Conservation (phyloP, 2,113 vertebrate genomes). For the Oceanites oceanicus region DNA sequence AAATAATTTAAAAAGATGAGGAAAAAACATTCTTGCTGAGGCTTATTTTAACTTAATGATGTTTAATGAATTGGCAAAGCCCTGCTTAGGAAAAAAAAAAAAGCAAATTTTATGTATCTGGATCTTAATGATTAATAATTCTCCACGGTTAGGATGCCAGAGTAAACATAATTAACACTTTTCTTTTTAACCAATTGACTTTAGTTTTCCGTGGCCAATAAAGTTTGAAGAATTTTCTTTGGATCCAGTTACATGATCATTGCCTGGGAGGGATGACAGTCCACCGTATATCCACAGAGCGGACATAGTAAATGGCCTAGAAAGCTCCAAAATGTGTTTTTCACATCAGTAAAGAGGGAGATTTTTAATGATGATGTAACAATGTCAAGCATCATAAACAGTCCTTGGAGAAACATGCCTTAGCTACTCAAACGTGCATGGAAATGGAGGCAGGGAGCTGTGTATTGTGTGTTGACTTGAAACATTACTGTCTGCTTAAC, state of each 20-base stretch:
- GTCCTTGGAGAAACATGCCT: conserved; percentile 12
- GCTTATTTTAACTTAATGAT: background rate
- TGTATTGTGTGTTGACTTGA: background rate
- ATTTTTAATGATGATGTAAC: conserved; percentile 58
- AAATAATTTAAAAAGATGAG: conserved; percentile 10
- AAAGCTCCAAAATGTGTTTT: conserved; percentile 57
- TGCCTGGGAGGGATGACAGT: conserved; percentile 52
- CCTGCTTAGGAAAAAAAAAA: background rate
- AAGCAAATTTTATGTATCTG: background rate
- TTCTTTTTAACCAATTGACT: conserved; percentile 57
- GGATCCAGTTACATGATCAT: conserved; percentile 45
- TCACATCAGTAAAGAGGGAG: conserved; percentile 20
- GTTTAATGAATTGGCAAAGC: conserved; percentile 49
- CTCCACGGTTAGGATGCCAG: conserved; percentile 16
- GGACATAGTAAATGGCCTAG: conserved; percentile 52
- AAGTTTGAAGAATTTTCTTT: conserved; percentile 66
- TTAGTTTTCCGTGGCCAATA: conserved; percentile 51
- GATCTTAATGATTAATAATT: conserved; percentile 51
- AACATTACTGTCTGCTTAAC: background rate
- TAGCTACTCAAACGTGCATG: background rate
- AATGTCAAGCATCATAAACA: conserved; percentile 53
- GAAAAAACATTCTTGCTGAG: background rate
- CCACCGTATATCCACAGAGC: background rate
- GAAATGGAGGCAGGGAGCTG: background rate
- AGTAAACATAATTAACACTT: conserved; percentile 61